Percentiles rank a stretch among this genome's conserved stretches.
Conservation (phyloP, 1,140 invertebrate species). For the Drosophila ironensis region DNA sequence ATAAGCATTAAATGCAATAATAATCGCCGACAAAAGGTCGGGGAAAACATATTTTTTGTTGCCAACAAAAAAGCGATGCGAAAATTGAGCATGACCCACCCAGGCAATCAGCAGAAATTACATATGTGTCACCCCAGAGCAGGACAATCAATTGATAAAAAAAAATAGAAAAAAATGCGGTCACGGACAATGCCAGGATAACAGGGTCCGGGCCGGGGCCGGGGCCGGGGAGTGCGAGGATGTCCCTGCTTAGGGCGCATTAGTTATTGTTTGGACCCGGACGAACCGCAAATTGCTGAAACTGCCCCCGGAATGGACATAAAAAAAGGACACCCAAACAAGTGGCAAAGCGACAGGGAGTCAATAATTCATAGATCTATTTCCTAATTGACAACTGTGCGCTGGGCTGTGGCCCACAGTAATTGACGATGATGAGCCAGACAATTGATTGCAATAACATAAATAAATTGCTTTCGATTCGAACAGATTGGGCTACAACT, state of each 20-base stretch:
- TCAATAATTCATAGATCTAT: constrained; percentile 50
- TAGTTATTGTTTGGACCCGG: constrained; percentile 44
- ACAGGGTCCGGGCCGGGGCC: background rate
- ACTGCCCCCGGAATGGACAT: constrained; percentile 62
- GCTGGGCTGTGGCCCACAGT: constrained; percentile 2
- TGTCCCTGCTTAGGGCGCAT: constrained; percentile 64
- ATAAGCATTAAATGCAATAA: background rate
- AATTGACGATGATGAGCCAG: constrained; percentile 29
- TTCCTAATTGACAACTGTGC: constrained; percentile 42
- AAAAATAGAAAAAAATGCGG: constrained; percentile 15
- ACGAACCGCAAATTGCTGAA: constrained; percentile 67
- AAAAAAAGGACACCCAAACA: constrained; percentile 13
- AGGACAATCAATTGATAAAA: constrained; percentile 76
- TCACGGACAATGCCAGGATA: constrained; percentile 30
- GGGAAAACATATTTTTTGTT: constrained; percentile 58
- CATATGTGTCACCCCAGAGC: constrained; percentile 59
- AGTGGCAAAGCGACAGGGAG: constrained; percentile 46
- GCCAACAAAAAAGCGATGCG: constrained; percentile 26
- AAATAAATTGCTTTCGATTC: background rate
- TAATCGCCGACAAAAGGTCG: constrained; percentile 11
- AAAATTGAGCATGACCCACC: constrained; percentile 45
- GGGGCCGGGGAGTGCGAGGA: constrained; percentile 10
- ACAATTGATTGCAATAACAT: constrained; percentile 6
- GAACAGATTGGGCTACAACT: background rate
- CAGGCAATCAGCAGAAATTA: constrained; percentile 70